phyloP scores from a whole-genome alignment of 1,140 invertebrate genomes.

The Drosophila rhopaloa region DNA sequence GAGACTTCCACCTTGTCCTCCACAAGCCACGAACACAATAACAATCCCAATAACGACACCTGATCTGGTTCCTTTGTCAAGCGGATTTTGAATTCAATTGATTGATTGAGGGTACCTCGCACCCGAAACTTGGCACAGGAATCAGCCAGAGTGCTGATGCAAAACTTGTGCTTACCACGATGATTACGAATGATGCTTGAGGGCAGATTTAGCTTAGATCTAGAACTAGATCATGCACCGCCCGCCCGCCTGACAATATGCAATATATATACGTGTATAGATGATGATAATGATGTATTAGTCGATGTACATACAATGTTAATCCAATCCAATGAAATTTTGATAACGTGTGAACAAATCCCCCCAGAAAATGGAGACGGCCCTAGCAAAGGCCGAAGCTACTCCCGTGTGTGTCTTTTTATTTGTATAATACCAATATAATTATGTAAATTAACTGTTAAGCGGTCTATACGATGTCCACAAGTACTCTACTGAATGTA shows the following conservation, averaged over 20 bases:
- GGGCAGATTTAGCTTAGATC: conserved; percentile 53
- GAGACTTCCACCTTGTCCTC: conserved; percentile 80
- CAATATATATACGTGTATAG: conserved; percentile 54
- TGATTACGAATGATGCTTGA: conserved; percentile 46
- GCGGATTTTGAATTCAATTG: conserved; percentile 12
- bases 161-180: conserved; percentile 73
- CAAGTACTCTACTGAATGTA: conserved; percentile 22
- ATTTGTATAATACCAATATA: conserved; percentile 37
- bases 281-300: conserved; percentile 50
- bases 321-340: conserved; percentile 42
- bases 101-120: not conserved
- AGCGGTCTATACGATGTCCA: conserved; percentile 34
- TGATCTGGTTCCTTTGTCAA: conserved; percentile 73
- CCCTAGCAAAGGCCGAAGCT: conserved; percentile 1
- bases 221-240: conserved; percentile 49
- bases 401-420: conserved; percentile 31
- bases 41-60: conserved; percentile 72
- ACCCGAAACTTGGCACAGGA: conserved; percentile 65
- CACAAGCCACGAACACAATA: conserved; percentile 68
- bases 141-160: conserved; percentile 50
- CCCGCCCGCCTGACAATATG: conserved; percentile 50
- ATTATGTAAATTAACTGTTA: conserved; percentile 46
- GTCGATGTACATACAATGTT: conserved; percentile 56
- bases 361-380: conserved; percentile 10
- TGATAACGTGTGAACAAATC: conserved; percentile 53